These are phyloP conservation scores for Lordiphosa fenestrarum DNA, from an alignment of 2,888 invertebrate genomes.

Conservation along the genomic window DNA sequence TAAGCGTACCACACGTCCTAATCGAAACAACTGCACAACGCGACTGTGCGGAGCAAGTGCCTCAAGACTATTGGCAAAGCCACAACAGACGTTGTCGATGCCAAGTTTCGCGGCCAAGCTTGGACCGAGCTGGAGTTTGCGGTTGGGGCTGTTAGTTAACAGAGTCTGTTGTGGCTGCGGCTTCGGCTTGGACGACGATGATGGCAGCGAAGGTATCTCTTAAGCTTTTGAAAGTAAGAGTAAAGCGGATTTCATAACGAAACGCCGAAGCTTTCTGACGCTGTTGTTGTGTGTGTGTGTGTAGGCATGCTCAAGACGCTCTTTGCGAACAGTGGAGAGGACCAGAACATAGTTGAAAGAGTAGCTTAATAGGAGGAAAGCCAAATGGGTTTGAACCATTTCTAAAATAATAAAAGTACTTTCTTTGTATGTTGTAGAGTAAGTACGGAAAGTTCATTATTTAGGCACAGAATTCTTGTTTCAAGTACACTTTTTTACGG, in stretches of 20 bases:
- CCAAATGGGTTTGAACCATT: no score
- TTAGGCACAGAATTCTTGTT: no score
- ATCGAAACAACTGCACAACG: conserved; percentile 60
- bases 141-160: conserved; percentile 42
- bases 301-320: conserved; percentile 4
- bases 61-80: conserved; percentile 45
- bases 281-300: not conserved
- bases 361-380: no score
- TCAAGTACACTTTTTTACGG: no score
- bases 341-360: no score
- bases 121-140: conserved; percentile 16
- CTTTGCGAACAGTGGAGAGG: conserved; percentile 5
- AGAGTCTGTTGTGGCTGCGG: conserved; percentile 30
- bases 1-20: conserved; percentile 63
- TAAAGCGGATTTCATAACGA: conserved; percentile 35
- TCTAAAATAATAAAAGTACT: no score
- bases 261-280: conserved; percentile 28
- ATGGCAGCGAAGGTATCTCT: conserved; percentile 42
- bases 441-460: no score
- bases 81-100: conserved; percentile 10
- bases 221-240: conserved; percentile 72
- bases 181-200: conserved; percentile 1
- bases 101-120: conserved; percentile 30
- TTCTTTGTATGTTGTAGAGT: no score
- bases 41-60: conserved; percentile 64